Evolutionary conservation across 2,113 vertebrate genomes (phyloP).

Genomic region (Pitta sordida): DNA sequence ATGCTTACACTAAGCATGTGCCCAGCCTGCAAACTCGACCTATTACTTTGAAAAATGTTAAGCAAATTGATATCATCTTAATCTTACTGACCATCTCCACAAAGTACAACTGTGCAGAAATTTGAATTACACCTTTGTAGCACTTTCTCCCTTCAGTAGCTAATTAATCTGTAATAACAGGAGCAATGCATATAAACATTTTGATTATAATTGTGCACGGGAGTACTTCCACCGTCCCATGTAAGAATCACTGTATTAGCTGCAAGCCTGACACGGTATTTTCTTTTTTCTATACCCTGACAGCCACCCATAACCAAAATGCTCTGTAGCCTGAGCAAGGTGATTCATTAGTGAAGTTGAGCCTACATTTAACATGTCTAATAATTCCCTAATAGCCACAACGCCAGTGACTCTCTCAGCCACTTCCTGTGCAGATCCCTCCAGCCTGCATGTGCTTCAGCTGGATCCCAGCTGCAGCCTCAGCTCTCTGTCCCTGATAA

Average conservation of each 20-base stretch:
- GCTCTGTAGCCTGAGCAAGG: neutral
- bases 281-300: neutral
- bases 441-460: neutral
- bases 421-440: slow-evolving; percentile 42
- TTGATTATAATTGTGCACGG: neutral
- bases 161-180: neutral
- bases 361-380: slow-evolving; percentile 16
- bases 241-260: neutral
- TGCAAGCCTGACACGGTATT: neutral
- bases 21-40: neutral
- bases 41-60: neutral
- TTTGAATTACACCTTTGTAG: neutral
- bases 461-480: slow-evolving; percentile 20
- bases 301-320: neutral
- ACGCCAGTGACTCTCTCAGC: neutral
- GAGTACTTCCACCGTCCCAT: neutral
- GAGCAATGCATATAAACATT: neutral
- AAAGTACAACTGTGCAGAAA: neutral
- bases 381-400: slow-evolving; percentile 38
- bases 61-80: neutral
- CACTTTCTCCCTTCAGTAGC: neutral
- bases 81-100: neutral
- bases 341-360: slow-evolving; percentile 8
- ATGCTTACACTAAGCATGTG: neutral
- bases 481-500: neutral